Percentiles rank a stretch among this genome's conserved stretches.
These are phyloP conservation scores for Smittia aterrima DNA, from an alignment of 2,888 invertebrate genomes.

Conservation along the genomic window DNA sequence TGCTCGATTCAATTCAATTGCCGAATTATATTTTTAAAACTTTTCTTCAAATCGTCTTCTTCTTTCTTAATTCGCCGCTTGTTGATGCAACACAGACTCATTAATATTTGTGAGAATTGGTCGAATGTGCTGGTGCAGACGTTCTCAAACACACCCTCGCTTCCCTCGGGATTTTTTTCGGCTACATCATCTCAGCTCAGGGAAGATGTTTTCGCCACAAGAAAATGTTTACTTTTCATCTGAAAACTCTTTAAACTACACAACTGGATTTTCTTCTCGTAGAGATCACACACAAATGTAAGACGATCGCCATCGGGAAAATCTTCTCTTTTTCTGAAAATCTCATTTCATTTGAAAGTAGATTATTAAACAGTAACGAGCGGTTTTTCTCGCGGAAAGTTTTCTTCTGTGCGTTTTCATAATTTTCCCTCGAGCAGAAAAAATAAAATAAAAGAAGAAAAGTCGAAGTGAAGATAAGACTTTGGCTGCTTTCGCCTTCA, in stretches of 20 bases:
- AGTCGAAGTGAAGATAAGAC: not conserved
- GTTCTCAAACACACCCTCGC: no score
- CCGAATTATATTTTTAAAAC: constrained; percentile 19
- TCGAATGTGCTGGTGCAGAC: no score
- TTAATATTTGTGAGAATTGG: not conserved
- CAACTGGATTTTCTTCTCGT: no score
- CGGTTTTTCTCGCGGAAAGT: constrained; percentile 26
- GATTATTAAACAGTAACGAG: constrained; percentile 36
- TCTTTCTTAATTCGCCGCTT: not conserved
- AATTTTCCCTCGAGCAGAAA: not conserved
- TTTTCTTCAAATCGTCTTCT: not conserved
- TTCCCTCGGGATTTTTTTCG: not conserved
- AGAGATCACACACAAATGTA: no score
- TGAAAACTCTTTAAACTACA: no score
- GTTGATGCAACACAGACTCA: not conserved
- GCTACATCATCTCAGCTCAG: not conserved
- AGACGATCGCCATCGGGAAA: no score
- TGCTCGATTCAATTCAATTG: not conserved
- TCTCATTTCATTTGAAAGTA: constrained; percentile 23
- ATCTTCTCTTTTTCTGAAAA: no score
- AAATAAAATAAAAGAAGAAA: not conserved
- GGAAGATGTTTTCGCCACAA: not conserved
- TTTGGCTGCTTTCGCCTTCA: not conserved
- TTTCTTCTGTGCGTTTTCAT: not conserved
- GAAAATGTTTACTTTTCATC: not conserved